Percentiles rank a stretch among this genome's conserved stretches.
These are phyloP conservation scores for Amphipoea lucens DNA, from an alignment of 2,888 invertebrate species.

Conservation along the genomic window DNA sequence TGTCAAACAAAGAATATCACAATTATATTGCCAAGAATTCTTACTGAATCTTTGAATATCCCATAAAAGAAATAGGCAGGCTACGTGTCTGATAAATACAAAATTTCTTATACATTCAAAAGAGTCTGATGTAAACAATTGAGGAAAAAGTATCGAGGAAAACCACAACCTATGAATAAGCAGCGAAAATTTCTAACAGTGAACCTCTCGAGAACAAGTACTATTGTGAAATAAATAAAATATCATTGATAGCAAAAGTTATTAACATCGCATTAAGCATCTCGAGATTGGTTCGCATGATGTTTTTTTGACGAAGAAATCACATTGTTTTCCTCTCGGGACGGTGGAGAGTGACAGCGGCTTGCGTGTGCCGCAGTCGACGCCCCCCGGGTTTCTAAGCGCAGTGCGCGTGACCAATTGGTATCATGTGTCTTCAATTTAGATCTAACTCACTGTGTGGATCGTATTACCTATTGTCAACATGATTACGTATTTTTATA, in stretches of 20 bases:
- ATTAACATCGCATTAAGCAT: conserved; percentile 42
- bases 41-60: not conserved
- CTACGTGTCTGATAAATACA: not conserved
- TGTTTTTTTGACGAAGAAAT: conserved; percentile 79
- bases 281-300: conserved; percentile 68
- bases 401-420: conserved; percentile 84
- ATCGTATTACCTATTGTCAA: conserved; percentile 69
- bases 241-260: conserved; percentile 63
- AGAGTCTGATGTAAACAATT: conserved; percentile 3
- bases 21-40: not conserved
- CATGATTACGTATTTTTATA: conserved; percentile 60
- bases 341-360: conserved; percentile 82
- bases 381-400: conserved; percentile 84
- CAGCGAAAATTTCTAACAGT: not conserved
- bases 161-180: conserved; percentile 27
- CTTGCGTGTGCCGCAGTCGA: conserved; percentile 83
- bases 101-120: conserved; percentile 11
- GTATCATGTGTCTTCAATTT: conserved; percentile 79
- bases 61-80: not conserved
- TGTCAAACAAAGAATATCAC: not conserved
- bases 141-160: conserved; percentile 12
- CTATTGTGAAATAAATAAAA: conserved; percentile 18
- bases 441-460: conserved; percentile 69
- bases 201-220: not conserved
- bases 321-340: conserved; percentile 84